These are phyloP conservation scores for Apogon talboti DNA, from an alignment of 2,797 vertebrate species.

Conservation along the genomic window DNA sequence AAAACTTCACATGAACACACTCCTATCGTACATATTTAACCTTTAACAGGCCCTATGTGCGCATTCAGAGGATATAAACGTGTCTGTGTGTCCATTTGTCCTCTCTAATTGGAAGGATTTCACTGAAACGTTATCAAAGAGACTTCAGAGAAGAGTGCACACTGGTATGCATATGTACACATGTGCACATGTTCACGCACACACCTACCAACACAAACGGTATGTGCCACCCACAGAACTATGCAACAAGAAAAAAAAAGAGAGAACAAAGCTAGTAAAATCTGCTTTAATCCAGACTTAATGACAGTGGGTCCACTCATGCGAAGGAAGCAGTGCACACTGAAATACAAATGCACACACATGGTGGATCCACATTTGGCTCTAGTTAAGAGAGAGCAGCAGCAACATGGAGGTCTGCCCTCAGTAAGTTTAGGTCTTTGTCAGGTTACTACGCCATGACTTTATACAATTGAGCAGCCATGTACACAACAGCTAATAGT, in stretches of 20 bases:
- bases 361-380: conserved; percentile 13
- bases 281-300: conserved; percentile 66
- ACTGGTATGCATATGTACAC: not conserved
- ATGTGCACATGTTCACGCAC: conserved; percentile 8
- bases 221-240: conserved; percentile 41
- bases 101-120: conserved; percentile 21
- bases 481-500: conserved; percentile 56
- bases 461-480: conserved; percentile 32
- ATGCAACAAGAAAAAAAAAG: conserved; percentile 25
- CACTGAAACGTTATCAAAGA: conserved; percentile 24
- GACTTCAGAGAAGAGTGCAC: conserved; percentile 34
- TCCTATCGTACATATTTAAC: no score
- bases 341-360: conserved; percentile 23
- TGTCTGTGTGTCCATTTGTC: conserved; percentile 15
- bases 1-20: no score
- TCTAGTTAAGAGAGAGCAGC: conserved; percentile 33
- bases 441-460: conserved; percentile 36
- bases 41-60: not conserved
- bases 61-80: conserved; percentile 16
- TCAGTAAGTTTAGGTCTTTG: conserved; percentile 18
- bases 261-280: conserved; percentile 59
- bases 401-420: conserved; percentile 35
- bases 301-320: conserved; percentile 43
- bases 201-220: conserved; percentile 17
- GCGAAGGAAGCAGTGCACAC: conserved; percentile 27